Evolutionary conservation across 2,113 vertebrate species (phyloP).

Genomic region (Pterocles gutturalis): DNA sequence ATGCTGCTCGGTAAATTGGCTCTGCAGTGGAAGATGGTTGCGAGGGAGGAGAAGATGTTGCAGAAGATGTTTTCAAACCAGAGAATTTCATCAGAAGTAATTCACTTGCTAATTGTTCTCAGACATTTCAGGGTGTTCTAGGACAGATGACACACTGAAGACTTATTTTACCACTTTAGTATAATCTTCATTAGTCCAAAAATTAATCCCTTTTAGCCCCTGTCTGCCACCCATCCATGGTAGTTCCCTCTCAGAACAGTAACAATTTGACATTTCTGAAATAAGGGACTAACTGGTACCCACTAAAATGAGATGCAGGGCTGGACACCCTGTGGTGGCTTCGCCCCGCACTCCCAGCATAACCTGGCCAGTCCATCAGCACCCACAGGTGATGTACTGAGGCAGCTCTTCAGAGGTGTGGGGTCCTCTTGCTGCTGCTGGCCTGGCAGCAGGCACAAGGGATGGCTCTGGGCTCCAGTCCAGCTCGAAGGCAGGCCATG

Average conservation of each 20-base stretch:
- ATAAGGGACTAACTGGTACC: background rate
- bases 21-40: background rate
- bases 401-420: background rate
- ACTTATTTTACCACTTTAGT: background rate
- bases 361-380: background rate
- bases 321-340: accelerated
- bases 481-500: background rate
- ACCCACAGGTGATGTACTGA: background rate
- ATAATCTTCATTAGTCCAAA: background rate
- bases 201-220: background rate
- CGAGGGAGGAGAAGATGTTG: background rate
- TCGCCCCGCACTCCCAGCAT: background rate
- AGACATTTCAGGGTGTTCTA: background rate
- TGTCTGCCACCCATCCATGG: background rate
- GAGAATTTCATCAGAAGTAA: background rate
- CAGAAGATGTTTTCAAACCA: background rate
- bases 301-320: background rate
- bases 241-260: background rate
- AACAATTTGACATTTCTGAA: background rate
- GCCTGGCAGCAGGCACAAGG: accelerated
- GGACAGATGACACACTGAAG: background rate
- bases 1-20: background rate
- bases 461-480: background rate
- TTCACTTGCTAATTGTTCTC: background rate
- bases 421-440: background rate